Conservation (phyloP, 2,888 invertebrate species). For the Oxytorus armatus region DNA sequence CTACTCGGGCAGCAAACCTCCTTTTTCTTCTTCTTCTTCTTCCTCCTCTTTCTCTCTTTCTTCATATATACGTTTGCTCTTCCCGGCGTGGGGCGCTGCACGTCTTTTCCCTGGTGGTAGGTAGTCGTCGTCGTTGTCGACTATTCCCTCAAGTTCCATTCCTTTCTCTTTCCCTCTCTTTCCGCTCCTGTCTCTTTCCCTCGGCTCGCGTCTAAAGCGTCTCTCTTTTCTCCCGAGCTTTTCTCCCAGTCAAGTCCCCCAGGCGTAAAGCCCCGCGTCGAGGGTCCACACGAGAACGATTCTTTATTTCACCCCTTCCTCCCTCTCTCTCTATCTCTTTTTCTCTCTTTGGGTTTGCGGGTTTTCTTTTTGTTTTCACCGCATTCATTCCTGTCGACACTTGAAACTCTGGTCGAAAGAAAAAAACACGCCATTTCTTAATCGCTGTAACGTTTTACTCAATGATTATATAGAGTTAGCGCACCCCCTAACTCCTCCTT, state of each 20-base stretch:
- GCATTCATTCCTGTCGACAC: background rate
- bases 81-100: constrained; percentile 38
- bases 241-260: constrained; percentile 57
- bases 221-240: constrained; percentile 49
- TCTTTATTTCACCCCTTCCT: constrained; percentile 45
- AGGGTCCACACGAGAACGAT: constrained; percentile 53
- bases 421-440: constrained; percentile 9
- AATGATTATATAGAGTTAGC: no score
- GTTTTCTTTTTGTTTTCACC: constrained; percentile 23
- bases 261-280: constrained; percentile 61
- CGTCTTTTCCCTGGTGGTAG: constrained; percentile 57
- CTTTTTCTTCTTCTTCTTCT: constrained; percentile 43
- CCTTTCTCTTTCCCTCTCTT: constrained; percentile 25
- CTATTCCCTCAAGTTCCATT: constrained; percentile 48
- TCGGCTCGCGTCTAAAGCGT: constrained; percentile 27
- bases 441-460: constrained; percentile 7
- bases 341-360: constrained; percentile 8
- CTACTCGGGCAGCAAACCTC: constrained; percentile 58
- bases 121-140: constrained; percentile 45
- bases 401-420: constrained; percentile 4
- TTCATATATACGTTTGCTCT: constrained; percentile 46
- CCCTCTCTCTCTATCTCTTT: constrained; percentile 7
- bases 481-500: no score
- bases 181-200: constrained; percentile 15
- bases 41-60: constrained; percentile 14